A percentile compares a stretch with the other conserved stretches of the same genome.
Evolutionary conservation across 2,888 invertebrate genomes (phyloP).

Genomic region (Acrobasis repandana): DNA sequence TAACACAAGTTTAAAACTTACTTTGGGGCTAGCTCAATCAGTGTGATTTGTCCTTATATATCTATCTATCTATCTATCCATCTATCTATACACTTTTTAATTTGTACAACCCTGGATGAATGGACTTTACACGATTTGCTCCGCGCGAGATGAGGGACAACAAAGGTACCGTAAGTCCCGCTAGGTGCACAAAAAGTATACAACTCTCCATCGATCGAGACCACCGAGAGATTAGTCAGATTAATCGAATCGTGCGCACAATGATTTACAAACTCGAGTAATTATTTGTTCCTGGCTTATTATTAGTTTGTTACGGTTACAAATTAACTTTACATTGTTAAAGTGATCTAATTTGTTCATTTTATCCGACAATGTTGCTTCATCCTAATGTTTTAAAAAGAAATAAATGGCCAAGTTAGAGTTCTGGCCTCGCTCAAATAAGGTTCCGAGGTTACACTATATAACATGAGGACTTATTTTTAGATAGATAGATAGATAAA

Average conservation of each 20-base stretch:
- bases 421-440: too few species aligned
- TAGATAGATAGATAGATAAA: too few species aligned
- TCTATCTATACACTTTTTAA: not conserved
- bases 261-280: slow-evolving; percentile 17
- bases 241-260: slow-evolving; percentile 46
- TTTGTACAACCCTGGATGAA: slow-evolving; percentile 32
- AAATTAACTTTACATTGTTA: not conserved
- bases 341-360: too few species aligned
- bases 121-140: slow-evolving; percentile 32
- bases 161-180: slow-evolving; percentile 39
- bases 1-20: too few species aligned
- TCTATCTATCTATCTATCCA: too few species aligned
- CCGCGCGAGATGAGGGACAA: slow-evolving; percentile 38
- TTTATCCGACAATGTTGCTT: too few species aligned
- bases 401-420: too few species aligned
- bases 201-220: slow-evolving; percentile 27
- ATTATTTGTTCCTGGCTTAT: not conserved
- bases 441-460: too few species aligned
- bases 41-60: too few species aligned
- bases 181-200: slow-evolving; percentile 40
- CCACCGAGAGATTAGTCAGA: slow-evolving; percentile 41
- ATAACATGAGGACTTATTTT: too few species aligned
- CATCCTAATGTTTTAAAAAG: too few species aligned
- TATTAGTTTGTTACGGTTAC: not conserved
- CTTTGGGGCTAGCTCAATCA: too few species aligned